Evolutionary conservation across 2,113 vertebrate genomes (phyloP), one percentile per base, ranked within the genome.

Genomic region (Limanda limanda): DNA sequence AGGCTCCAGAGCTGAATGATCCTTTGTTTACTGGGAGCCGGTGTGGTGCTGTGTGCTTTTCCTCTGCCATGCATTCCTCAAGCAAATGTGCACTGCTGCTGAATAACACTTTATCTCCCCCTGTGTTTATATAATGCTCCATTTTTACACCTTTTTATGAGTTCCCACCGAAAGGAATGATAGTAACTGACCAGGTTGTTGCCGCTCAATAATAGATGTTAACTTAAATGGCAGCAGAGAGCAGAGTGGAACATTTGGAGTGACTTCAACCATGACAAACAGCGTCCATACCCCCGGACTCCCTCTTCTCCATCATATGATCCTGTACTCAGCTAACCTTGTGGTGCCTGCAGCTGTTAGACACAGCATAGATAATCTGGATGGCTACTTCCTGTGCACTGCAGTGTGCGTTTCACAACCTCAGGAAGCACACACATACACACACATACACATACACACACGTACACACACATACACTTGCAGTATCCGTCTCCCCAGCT

Each of bases 1-100:
- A 68, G 79, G 79, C 88, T 78, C 74, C 71, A 54, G 83, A 86
- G 76, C 84, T 90, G 84, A 92, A 90, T 88, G 89, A 92, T 92
- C 90, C 93, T 94, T 94, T 93, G 92, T 94, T 92, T 91, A 86
- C 81, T 79, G 81, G 31, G 61, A 71, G 35, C 65, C 82, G 65
- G 59, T 86, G 3, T 72, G 58, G 24, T 86, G 74, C 70, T 80
- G 66, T 80, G 66, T 72, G 71, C 52, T 21, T 76, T 67, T 66
- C 48, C 23, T 51, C 52, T 54, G 23, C 4, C 20, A 4, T 74
- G 37, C 74, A 8, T 81, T 81, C n/a, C 51, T 14, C 17, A 42
- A 69, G 75, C 24, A 78, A 78, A 56, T 75, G 24, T 24, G 56
- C n/a, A 66, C 2, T 48, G 0, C n/a, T 71, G 65, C 71, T 58